Evolutionary conservation across 2,888 invertebrate species (phyloP).

Genomic region (Ditylenchus weischeri): DNA sequence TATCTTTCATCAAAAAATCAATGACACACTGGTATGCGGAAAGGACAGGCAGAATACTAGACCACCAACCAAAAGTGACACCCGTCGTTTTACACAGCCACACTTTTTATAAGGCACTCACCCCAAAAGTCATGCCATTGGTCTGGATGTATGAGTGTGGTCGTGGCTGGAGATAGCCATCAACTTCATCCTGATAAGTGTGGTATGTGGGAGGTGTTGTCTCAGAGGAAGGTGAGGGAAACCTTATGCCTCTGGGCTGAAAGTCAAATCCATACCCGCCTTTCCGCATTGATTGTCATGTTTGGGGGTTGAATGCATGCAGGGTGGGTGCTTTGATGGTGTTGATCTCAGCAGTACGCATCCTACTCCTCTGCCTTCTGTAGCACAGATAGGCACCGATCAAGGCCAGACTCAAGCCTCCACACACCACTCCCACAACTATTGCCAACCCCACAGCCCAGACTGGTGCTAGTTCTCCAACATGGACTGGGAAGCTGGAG

Average conservation of each 20-base stretch:
- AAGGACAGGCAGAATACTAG: no score
- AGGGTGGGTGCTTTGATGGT: conserved; percentile 46
- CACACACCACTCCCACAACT: conserved; percentile 47
- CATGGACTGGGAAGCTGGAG: no score
- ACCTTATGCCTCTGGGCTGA: no score
- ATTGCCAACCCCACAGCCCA: conserved; percentile 54
- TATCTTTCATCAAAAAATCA: no score
- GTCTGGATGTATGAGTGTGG: no score
- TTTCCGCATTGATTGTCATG: conserved; percentile 12
- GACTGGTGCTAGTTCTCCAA: conserved; percentile 34
- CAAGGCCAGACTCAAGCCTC: conserved; percentile 45
- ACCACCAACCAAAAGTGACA: no score
- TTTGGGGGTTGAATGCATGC: conserved; percentile 47
- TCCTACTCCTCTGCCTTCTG: conserved; percentile 41
- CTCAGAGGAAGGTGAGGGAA: no score
- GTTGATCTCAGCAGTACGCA: conserved; percentile 45
- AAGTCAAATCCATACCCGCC: conserved; percentile 4
- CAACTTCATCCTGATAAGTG: no score
- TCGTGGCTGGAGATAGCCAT: no score
- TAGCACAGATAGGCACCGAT: conserved; percentile 49
- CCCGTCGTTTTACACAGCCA: not conserved
- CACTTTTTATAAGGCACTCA: conserved; percentile 2
- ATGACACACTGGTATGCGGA: no score
- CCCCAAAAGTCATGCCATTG: conserved; percentile 5
- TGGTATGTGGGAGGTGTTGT: no score